Evolutionary conservation across 2,797 vertebrate species (phyloP).

Genomic region (Pogoniulus pusillus): DNA sequence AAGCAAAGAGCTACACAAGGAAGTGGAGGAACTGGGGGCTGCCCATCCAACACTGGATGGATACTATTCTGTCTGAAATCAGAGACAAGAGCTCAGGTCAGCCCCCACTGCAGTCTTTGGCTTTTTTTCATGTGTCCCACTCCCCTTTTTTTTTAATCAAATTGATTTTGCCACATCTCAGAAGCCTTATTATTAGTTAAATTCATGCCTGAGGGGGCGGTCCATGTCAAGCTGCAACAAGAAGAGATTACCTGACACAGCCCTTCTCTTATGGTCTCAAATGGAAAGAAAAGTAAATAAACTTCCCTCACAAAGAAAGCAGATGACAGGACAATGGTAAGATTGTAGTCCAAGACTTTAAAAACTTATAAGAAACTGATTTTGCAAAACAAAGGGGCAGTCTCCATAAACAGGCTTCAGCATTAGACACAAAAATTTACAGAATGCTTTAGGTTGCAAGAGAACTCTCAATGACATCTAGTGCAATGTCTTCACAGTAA

Average conservation of each 20-base stretch:
- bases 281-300: rapidly evolving
- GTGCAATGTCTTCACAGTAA: no score
- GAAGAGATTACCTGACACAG: background rate
- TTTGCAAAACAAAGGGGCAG: background rate
- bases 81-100: background rate
- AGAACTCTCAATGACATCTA: no score
- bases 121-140: background rate
- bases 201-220: background rate
- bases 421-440: no score
- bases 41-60: rapidly evolving
- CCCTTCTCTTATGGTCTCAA: background rate
- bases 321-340: background rate
- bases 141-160: background rate
- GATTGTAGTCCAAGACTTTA: background rate
- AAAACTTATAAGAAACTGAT: background rate
- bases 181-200: background rate
- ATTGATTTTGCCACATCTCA: background rate
- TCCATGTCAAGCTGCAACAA: background rate
- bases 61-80: background rate
- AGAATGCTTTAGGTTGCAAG: no score
- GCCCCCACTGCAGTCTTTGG: background rate
- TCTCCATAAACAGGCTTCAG: background rate
- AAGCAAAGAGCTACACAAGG: background rate
- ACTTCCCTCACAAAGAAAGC: background rate
- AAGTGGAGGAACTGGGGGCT: background rate